Base-by-base conservation (phyloP, 2,888 invertebrate genomes). In the Abrostola tripartita region DNA sequence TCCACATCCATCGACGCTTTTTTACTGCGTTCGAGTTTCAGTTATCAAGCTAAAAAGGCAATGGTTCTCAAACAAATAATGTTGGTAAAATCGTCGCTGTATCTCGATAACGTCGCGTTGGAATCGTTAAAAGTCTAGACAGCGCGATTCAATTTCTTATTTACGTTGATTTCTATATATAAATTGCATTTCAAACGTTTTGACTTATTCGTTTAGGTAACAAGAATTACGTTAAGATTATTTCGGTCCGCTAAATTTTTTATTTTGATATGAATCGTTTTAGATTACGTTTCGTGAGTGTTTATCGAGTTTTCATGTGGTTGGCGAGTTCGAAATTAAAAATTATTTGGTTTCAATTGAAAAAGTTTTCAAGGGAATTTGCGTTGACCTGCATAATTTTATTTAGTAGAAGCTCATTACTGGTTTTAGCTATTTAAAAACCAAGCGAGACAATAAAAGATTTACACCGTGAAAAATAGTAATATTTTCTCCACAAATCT, bases 71-170 rank as follows among this genome's bases (percentile, higher is more conserved):
- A 14, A 60, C 40, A 38, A 55, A 42, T 65, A 44, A 11, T 53
- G 53, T 5, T 9, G 35, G 61, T 52, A 35, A 51, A 49, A 52
- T 60, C 60, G 51, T 73, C 71, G 67, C 61, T 52, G 59, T 63
- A 42, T 74, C 68, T 70, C 73, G 74, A 77, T 68, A 65, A 60
- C 71, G 82, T 78, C 81, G 81, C 82, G 82, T 83, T 80, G 60
- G 59, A 76, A 83, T 86, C 85, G 84, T 85, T 86, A 85, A 85
- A 85, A 85, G 88, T 89, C 88, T 89, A 89, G 89, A 90, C 88
- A 80, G 76, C 76, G 71, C 73, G 73, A 84, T 88, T 88, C 83
- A 81, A 84, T 86, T 85, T 85, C 79, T 86, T 84, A 85, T 85
- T 83, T 80, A 79, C 80, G 81, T 81, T 76, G 76, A 81, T 76